Evolutionary conservation across 2,888 invertebrate genomes (phyloP).

Genomic region (Macrosiphum euphorbiae): DNA sequence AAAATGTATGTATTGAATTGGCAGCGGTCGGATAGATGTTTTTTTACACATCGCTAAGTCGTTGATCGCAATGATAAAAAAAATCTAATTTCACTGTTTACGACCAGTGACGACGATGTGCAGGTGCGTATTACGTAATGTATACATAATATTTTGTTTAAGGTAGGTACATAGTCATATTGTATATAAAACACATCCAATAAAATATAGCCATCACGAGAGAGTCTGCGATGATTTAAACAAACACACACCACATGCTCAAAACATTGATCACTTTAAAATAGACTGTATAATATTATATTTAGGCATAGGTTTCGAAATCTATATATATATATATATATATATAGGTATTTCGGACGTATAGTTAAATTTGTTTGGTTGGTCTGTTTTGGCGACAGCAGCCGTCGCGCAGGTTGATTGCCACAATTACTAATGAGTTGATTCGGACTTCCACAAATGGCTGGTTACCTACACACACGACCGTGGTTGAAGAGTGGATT

Average conservation of each 20-base stretch:
- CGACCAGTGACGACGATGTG: background rate
- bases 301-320: background rate
- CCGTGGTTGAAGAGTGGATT: background rate
- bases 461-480: background rate
- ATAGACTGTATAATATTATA: background rate
- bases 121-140: background rate
- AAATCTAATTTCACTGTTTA: background rate
- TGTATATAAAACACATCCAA: background rate
- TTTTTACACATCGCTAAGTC: background rate
- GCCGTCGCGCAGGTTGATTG: background rate
- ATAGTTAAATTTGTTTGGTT: background rate
- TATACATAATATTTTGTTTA: background rate
- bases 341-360: background rate
- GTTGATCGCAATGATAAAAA: background rate
- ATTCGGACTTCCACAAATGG: background rate
- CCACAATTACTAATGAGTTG: background rate
- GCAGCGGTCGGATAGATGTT: background rate
- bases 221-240: background rate
- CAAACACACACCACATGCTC: background rate
- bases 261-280: background rate
- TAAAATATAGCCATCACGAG: background rate
- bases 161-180: background rate
- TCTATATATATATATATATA: background rate
- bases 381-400: background rate
- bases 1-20: background rate